Evolutionary conservation across 2,797 vertebrate species (phyloP).

Genomic region (Enteromius treurensis): DNA sequence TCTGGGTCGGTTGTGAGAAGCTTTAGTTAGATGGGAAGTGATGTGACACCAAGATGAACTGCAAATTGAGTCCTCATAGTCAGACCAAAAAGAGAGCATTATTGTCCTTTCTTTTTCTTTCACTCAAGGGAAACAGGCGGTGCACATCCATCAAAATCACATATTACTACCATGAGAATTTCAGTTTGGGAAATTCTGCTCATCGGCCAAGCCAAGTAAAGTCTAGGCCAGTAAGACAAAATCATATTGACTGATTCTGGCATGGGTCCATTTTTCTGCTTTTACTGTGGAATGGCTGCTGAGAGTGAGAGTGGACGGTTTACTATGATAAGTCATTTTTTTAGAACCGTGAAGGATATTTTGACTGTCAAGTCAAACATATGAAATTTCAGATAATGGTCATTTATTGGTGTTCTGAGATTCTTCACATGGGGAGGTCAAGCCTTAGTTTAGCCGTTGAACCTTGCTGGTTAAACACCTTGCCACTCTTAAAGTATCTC

Average conservation of each 20-base stretch:
- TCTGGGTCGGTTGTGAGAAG: slow-evolving; percentile 27
- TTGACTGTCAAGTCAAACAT: slow-evolving; percentile 29
- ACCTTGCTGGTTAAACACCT: slow-evolving; percentile 8
- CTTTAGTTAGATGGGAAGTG: slow-evolving; percentile 16
- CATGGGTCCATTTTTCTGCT: slow-evolving; percentile 2
- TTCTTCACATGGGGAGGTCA: slow-evolving; percentile 9
- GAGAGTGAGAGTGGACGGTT: neutral
- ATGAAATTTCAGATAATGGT: slow-evolving; percentile 13
- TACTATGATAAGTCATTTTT: slow-evolving; percentile 24
- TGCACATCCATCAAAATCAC: slow-evolving; percentile 40
- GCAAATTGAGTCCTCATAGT: neutral
- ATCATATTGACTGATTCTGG: slow-evolving; percentile 38
- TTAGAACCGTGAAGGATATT: slow-evolving; percentile 10
- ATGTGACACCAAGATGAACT: slow-evolving; percentile 33
- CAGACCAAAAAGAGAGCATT: neutral
- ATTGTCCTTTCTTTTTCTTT: slow-evolving; percentile 3
- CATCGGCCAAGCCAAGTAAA: slow-evolving; percentile 22
- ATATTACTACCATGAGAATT: slow-evolving; percentile 32
- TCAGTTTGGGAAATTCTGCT: slow-evolving; percentile 37
- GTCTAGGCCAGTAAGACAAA: slow-evolving; percentile 33
- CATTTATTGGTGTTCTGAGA: slow-evolving; percentile 13
- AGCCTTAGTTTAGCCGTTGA: slow-evolving; percentile 34
- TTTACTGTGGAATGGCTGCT: slow-evolving; percentile 18
- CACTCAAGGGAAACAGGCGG: neutral
- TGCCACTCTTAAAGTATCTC: slow-evolving; percentile 39